Conservation (phyloP, 2,888 invertebrate genomes). For the Drosophila robusta region DNA sequence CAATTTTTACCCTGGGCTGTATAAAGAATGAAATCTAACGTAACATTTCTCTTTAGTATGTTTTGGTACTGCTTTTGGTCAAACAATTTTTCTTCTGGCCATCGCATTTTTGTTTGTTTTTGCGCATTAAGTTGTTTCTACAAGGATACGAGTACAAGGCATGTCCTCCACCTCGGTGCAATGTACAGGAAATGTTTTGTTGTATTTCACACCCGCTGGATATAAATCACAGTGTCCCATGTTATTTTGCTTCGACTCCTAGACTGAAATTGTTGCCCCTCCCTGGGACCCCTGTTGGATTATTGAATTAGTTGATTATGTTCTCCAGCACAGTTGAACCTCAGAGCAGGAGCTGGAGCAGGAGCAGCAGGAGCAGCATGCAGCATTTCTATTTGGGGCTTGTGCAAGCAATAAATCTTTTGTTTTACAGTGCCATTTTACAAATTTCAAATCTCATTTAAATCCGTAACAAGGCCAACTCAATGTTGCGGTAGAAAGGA, state of each 20-base stretch:
- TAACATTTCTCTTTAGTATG: constrained; percentile 53
- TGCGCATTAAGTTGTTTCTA: constrained; percentile 75
- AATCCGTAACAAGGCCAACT: constrained; percentile 61
- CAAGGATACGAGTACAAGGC: constrained; percentile 45
- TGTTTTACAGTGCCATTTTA: constrained; percentile 51
- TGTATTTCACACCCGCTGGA: constrained; percentile 65
- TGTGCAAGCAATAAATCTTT: constrained; percentile 65
- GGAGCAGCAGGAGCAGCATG: constrained; percentile 21
- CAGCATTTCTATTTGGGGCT: constrained; percentile 46
- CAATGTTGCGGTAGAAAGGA: constrained; percentile 57
- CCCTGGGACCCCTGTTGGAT: constrained; percentile 49
- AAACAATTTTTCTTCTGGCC: constrained; percentile 55
- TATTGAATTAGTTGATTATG: constrained; percentile 79
- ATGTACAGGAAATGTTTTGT: constrained; percentile 62
- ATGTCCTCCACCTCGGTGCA: constrained; percentile 33
- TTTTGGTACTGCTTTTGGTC: constrained; percentile 47
- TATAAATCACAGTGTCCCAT: constrained; percentile 76
- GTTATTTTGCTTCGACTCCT: constrained; percentile 42
- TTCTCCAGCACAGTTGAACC: constrained; percentile 15
- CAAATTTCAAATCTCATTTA: constrained; percentile 68
- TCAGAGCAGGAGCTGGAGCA: constrained; percentile 1
- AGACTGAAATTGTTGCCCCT: constrained; percentile 22
- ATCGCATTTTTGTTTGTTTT: constrained; percentile 58
- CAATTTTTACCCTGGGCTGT: constrained; percentile 52
- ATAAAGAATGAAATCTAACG: constrained; percentile 50